Conservation (phyloP, 2,888 invertebrate species). For the Bhutanitis thaidina region DNA sequence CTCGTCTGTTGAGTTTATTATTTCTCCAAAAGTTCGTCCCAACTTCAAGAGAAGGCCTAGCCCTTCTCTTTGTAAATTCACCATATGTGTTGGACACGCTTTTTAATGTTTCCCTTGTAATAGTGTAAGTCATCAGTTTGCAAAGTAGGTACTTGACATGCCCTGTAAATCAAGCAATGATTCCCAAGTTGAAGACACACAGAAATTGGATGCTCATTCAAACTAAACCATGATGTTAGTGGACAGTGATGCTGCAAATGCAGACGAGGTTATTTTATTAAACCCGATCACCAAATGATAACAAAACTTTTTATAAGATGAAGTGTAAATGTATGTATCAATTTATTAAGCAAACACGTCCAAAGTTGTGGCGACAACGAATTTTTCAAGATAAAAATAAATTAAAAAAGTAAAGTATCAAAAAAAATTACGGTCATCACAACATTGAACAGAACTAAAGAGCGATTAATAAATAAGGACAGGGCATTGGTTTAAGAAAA, state of each 20-base stretch:
- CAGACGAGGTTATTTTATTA: slow-evolving; percentile 34
- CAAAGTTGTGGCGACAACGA: slow-evolving; percentile 14
- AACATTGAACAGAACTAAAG: slow-evolving; percentile 38
- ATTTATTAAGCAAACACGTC: slow-evolving; percentile 1
- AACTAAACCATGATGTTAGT: slow-evolving; percentile 51
- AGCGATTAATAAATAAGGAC: slow-evolving; percentile 35
- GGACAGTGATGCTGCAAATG: slow-evolving; percentile 29
- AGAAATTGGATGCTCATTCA: slow-evolving; percentile 62
- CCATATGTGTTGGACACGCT: slow-evolving; percentile 65
- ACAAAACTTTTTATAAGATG: not conserved
- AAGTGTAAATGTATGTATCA: not conserved
- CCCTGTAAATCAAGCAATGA: slow-evolving; percentile 79
- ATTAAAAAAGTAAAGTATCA: not conserved
- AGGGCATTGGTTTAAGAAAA: slow-evolving; percentile 31
- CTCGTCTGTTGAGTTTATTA: slow-evolving; percentile 45
- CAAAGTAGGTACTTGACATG: slow-evolving; percentile 65
- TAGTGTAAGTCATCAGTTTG: slow-evolving; percentile 60
- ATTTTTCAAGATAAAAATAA: not conserved
- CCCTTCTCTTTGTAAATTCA: slow-evolving; percentile 67
- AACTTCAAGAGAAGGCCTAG: slow-evolving; percentile 67
- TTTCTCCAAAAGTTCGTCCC: slow-evolving; percentile 44
- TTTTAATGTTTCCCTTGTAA: slow-evolving; percentile 60
- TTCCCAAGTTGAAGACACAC: slow-evolving; percentile 78
- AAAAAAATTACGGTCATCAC: slow-evolving; percentile 8
- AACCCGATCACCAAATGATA: slow-evolving; percentile 36